Evolutionary conservation across 2,113 vertebrate genomes (phyloP), one percentile per base, ranked within the genome.

Genomic region (Lepidiolamprologus cunningtoni): DNA sequence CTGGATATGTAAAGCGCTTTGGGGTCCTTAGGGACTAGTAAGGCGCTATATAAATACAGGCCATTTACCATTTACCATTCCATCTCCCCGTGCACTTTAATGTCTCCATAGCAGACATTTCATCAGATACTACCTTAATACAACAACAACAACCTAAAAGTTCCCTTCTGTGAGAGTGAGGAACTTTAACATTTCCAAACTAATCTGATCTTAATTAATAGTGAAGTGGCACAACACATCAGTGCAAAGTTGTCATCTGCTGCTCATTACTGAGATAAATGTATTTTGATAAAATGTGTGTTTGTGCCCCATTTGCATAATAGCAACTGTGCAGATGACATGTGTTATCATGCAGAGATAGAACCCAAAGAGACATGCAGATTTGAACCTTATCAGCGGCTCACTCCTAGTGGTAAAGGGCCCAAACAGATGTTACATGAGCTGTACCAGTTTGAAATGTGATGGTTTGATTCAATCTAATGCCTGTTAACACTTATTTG

Each of bases 191-290:
- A 88, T 91, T 91, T 89, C 12, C 35, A 53, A 45, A 76, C 83
- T 90, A 66, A 91, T 90, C 86, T 89, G 87, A 92, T 93, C 23
- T 85, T 90, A 88, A 92, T 91, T 76, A 88, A 81, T 8, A 21
- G 33, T 17, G 54, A 54, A 57, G 54, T 52, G 9, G 47, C 66
- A 57, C 42, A 82, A 71, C 81, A 35, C 73, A 42, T 31, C 13
- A 28, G 61, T 57, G 68, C 45, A 73, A 61, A 47, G 47, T 66
- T 87, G 79, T 90, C 81, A 61, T 83, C 79, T 3, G 9, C 35
- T 80, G 71, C 89, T 91, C 86, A 86, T 87, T 89, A 82, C 5
- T 16, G 47, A 86, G 85, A 89, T 83, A 68, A 88, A 86, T 78
- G 58, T 81, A 83, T 66, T 21, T 71, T 86, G 87, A 86, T 83